Conservation (phyloP, 1,140 invertebrate genomes). For the Eurosta solidaginis region DNA sequence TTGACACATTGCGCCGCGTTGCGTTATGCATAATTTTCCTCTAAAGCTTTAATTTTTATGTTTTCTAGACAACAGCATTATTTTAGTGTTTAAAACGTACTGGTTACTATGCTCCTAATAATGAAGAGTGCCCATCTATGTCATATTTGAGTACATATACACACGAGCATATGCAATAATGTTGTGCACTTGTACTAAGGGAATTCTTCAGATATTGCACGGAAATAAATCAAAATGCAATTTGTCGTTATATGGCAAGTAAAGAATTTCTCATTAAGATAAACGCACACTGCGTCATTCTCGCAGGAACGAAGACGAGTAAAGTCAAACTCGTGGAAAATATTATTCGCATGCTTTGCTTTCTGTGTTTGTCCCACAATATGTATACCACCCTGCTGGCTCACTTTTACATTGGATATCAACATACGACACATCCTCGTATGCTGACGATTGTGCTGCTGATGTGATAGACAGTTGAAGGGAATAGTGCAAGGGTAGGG, state of each 20-base stretch:
- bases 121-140: too few species aligned
- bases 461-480: neutral
- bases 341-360: neutral
- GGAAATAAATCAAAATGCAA: constrained; percentile 28
- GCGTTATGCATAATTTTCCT: too few species aligned
- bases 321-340: neutral
- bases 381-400: neutral
- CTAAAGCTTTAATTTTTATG: too few species aligned
- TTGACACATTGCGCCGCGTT: too few species aligned
- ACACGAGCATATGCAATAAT: neutral
- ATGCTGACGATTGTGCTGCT: neutral
- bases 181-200: neutral
- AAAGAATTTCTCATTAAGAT: constrained; percentile 25
- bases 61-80: too few species aligned
- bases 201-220: constrained; percentile 22
- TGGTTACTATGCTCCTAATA: too few species aligned
- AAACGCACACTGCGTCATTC: neutral
- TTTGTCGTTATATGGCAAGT: constrained; percentile 25
- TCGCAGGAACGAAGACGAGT: neutral
- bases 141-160: neutral
- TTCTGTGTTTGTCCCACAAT: too few species aligned
- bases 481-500: neutral
- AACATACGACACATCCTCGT: constrained; percentile 14
- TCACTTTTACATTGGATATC: neutral
- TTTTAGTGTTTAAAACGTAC: too few species aligned